phyloP scores from a whole-genome alignment of 2,888 invertebrate genomes.

The Gari tellinella region DNA sequence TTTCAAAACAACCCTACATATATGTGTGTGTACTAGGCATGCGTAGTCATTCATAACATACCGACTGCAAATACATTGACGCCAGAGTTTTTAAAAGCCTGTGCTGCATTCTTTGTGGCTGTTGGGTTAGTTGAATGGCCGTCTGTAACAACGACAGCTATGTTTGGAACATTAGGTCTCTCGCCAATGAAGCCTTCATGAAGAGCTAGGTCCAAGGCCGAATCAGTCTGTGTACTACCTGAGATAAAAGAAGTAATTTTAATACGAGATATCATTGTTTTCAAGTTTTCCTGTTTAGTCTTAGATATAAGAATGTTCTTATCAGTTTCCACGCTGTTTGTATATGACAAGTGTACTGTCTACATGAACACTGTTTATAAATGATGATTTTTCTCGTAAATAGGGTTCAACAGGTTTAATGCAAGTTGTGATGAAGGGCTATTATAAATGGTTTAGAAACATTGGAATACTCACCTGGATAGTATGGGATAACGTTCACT shows the following conservation, averaged over 20 bases:
- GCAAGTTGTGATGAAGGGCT: too few species aligned
- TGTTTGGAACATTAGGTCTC: slow-evolving; percentile 29
- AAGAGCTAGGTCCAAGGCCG: slow-evolving; percentile 39
- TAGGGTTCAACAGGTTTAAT: too few species aligned
- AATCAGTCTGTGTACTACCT: slow-evolving; percentile 53
- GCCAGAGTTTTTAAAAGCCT: slow-evolving; percentile 24
- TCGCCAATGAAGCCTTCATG: slow-evolving; percentile 33
- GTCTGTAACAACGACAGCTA: slow-evolving; percentile 52
- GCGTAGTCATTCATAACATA: slow-evolving; percentile 8
- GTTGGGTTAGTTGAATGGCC: slow-evolving; percentile 40
- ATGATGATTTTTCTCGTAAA: too few species aligned
- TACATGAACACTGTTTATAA: too few species aligned
- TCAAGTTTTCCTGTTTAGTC: too few species aligned
- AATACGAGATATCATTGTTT: too few species aligned
- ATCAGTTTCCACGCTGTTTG: too few species aligned
- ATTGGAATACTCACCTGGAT: slow-evolving; percentile 29
- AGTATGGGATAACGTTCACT: slow-evolving; percentile 45
- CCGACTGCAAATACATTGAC: slow-evolving; percentile 40
- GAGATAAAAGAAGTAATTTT: background rate
- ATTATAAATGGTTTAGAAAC: too few species aligned
- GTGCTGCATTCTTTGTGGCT: slow-evolving; percentile 29
- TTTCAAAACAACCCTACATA: background rate
- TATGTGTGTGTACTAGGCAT: background rate
- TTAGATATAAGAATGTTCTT: too few species aligned
- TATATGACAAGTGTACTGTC: too few species aligned